phyloP scores from a whole-genome alignment of 35 echinoderm and acorn worm species.

The Stichopus chloronotus region DNA sequence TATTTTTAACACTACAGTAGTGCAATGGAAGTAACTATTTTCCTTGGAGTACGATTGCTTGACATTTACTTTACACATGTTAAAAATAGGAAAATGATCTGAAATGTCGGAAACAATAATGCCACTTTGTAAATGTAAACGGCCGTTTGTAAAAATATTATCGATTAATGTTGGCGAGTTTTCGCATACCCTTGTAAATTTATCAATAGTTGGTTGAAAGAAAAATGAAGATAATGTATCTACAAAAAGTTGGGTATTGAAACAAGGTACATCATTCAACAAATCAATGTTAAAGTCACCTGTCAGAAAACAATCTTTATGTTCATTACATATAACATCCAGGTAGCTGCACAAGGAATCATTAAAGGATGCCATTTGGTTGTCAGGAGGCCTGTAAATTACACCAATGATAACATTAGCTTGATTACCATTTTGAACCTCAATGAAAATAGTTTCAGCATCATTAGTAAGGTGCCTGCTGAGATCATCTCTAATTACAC shows the following conservation, averaged over 20 bases:
- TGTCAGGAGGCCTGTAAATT: constrained; percentile 26
- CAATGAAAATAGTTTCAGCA: constrained; percentile 42
- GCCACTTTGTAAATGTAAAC: neutral
- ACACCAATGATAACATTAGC: constrained; percentile 18
- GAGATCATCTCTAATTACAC: constrained; percentile 14
- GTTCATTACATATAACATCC: neutral
- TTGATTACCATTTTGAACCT: constrained; percentile 32
- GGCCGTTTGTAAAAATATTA: constrained; percentile 14
- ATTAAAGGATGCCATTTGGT: constrained; percentile 20
- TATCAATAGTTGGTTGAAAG: constrained; percentile 36
- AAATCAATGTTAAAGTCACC: constrained; percentile 34
- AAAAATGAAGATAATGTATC: constrained; percentile 42
- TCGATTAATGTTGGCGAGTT: constrained; percentile 34
- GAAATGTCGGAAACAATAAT: neutral
- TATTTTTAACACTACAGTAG: constrained; percentile 1
- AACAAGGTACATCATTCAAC: constrained; percentile 30
- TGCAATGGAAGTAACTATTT: neutral
- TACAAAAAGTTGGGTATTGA: constrained; percentile 21
- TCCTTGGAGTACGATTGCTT: neutral
- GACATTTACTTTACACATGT: neutral
- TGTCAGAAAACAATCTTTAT: constrained; percentile 16
- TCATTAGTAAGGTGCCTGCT: neutral
- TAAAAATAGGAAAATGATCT: constrained; percentile 16
- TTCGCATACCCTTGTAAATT: constrained; percentile 15
- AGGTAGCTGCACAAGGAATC: constrained; percentile 23